Conservation (phyloP, 2,797 vertebrate genomes). For the Parambassis ranga region DNA sequence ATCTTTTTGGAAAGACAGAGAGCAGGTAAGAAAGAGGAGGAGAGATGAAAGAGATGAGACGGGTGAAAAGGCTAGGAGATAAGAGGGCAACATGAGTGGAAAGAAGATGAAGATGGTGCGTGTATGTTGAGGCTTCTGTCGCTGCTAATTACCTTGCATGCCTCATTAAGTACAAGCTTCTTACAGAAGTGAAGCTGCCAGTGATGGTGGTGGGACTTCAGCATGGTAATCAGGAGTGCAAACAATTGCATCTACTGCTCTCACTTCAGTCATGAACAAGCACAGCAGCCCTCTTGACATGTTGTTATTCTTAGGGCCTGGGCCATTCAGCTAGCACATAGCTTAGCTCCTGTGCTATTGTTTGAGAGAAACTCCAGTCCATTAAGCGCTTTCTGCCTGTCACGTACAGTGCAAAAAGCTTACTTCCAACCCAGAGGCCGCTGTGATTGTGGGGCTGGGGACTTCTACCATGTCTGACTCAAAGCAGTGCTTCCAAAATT, state of each 20-base stretch:
- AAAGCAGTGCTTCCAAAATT: too few species aligned
- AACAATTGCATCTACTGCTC: conserved; percentile 7
- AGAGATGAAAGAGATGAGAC: conserved; percentile 22
- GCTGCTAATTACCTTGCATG: conserved; percentile 60
- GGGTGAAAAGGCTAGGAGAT: conserved; percentile 2
- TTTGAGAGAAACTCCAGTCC: conserved; percentile 54
- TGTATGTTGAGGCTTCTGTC: conserved; percentile 43
- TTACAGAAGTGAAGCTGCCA: conserved; percentile 9
- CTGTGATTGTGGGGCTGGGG: too few species aligned
- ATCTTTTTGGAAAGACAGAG: conserved; percentile 19
- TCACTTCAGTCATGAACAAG: conserved; percentile 36
- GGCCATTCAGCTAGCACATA: conserved; percentile 29
- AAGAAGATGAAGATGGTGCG: conserved; percentile 19
- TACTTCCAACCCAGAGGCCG: too few species aligned
- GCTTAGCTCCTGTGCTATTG: conserved; percentile 44
- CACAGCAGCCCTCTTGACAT: conserved; percentile 38
- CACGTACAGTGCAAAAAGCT: conserved; percentile 62
- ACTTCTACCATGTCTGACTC: too few species aligned
- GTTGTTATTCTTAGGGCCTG: conserved; percentile 41
- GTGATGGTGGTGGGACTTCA: background rate
- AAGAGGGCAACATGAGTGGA: conserved; percentile 18
- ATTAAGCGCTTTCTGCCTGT: conserved; percentile 51
- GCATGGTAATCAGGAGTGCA: background rate
- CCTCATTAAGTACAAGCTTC: conserved; percentile 59
- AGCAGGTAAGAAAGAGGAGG: conserved; percentile 1